Evolutionary conservation across 2,888 invertebrate species (phyloP).

Genomic region (Metalampra italica): DNA sequence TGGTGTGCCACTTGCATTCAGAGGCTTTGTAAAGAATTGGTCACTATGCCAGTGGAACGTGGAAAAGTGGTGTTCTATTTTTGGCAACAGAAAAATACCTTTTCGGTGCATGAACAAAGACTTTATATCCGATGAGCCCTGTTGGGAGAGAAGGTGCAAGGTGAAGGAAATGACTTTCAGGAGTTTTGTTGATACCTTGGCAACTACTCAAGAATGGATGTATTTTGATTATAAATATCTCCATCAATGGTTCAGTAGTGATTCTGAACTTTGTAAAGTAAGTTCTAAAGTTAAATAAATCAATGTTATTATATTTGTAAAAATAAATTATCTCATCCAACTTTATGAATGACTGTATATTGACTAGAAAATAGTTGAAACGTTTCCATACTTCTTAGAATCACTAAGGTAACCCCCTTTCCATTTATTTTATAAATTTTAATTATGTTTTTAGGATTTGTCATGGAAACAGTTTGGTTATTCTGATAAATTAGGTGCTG

Average conservation of each 20-base stretch:
- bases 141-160: constrained; percentile 88
- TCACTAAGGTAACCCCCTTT: no score
- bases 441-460: constrained; percentile 31
- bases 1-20: constrained; percentile 73
- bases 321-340: no score
- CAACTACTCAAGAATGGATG: constrained; percentile 79
- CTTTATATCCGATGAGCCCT: constrained; percentile 76
- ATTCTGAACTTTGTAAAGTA: constrained; percentile 79
- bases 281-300: not conserved
- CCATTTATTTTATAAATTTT: not conserved
- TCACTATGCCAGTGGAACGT: constrained; percentile 78
- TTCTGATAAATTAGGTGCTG: constrained; percentile 79
- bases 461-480: constrained; percentile 86
- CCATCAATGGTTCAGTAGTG: constrained; percentile 81
- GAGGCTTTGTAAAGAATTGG: constrained; percentile 76
- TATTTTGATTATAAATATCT: constrained; percentile 93
- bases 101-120: constrained; percentile 73
- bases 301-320: not conserved
- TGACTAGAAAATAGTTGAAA: no score
- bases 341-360: no score
- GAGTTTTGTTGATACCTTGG: constrained; percentile 76
- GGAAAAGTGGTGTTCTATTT: constrained; percentile 78
- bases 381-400: no score
- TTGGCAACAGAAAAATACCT: constrained; percentile 75
- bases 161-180: constrained; percentile 78